Evolutionary conservation across 2,797 vertebrate species (phyloP).

Genomic region (Synaphobranchus kaupii): DNA sequence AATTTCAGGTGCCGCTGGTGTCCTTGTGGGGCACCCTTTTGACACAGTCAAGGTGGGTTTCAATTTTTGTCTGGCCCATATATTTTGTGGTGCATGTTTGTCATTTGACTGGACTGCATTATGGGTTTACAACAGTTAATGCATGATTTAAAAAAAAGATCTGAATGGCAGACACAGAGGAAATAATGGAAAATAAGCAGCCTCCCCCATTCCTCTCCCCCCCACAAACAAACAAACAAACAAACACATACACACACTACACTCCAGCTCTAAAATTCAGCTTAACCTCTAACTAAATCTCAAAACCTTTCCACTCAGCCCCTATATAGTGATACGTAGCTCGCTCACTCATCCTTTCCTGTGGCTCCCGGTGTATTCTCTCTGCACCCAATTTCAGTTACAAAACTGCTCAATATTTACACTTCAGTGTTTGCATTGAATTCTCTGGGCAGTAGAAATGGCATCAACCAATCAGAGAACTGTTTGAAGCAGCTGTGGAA

Average conservation of each 20-base stretch:
- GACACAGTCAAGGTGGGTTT: slow-evolving; percentile 94
- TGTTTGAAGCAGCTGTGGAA: background rate
- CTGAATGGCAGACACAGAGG: background rate
- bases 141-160: slow-evolving; percentile 2
- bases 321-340: background rate
- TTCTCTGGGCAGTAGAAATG: background rate
- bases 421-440: background rate
- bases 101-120: background rate
- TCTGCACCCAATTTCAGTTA: background rate
- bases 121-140: background rate
- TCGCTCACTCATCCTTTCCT: background rate
- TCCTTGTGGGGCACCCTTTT: slow-evolving; percentile 96
- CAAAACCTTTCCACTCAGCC: background rate
- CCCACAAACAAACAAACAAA: background rate
- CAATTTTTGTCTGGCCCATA: background rate
- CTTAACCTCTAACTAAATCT: background rate
- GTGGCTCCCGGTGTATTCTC: background rate
- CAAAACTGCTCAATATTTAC: background rate
- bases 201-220: background rate
- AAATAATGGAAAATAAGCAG: background rate
- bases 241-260: background rate
- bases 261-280: background rate
- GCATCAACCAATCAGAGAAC: background rate
- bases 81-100: background rate
- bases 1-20: slow-evolving; percentile 90